Evolutionary conservation across 2,797 vertebrate genomes (phyloP).

Genomic region (Phoxinus dragarum): DNA sequence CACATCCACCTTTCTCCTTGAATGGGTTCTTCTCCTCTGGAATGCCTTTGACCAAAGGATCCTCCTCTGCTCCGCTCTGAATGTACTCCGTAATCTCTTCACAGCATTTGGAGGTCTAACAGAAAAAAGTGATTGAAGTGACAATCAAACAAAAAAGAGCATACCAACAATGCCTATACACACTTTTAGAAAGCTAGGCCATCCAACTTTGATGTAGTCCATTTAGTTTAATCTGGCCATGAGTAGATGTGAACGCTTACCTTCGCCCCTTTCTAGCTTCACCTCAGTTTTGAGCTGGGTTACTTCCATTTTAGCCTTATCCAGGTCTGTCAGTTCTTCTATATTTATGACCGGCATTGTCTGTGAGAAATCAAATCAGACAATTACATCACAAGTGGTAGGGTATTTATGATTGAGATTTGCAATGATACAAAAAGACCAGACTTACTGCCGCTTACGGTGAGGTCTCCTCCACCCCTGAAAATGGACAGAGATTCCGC

Average conservation of each 20-base stretch:
- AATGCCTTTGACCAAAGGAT: constrained; percentile 93
- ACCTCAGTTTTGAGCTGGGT: constrained; percentile 90
- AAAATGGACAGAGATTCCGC: constrained; percentile 69
- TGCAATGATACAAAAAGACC: constrained; percentile 30
- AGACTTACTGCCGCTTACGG: constrained; percentile 71
- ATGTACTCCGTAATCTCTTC: constrained; percentile 96
- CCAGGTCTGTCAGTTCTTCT: constrained; percentile 91
- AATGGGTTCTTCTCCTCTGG: constrained; percentile 97
- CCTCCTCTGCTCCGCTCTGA: constrained; percentile 87
- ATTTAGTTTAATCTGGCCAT: not conserved
- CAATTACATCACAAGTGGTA: not conserved
- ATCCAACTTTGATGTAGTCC: not conserved
- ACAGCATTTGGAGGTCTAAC: constrained; percentile 94
- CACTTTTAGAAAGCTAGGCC: not conserved
- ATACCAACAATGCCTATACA: not conserved
- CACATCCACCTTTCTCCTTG: constrained; percentile 97
- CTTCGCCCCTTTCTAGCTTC: constrained; percentile 87
- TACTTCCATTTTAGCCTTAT: constrained; percentile 92
- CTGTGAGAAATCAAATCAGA: constrained; percentile 55
- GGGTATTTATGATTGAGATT: not conserved
- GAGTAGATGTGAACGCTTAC: constrained; percentile 74
- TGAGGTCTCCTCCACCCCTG: constrained; percentile 68
- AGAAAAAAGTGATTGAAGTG: not conserved
- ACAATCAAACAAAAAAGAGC: not conserved
- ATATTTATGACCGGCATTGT: constrained; percentile 92